Conservation (phyloP, 2,113 vertebrate species). For the Neotoma lepida region DNA sequence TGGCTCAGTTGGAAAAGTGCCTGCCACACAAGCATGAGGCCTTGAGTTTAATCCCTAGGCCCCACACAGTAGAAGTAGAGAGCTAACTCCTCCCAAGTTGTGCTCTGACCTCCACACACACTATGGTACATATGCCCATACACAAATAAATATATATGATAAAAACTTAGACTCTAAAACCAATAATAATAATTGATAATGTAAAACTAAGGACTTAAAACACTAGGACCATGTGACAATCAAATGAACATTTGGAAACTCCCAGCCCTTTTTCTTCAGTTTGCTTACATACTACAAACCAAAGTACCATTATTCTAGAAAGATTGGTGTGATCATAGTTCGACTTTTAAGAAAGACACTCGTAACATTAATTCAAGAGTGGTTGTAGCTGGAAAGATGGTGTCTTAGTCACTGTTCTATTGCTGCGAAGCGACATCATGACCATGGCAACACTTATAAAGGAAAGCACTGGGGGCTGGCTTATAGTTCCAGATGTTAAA, state of each 20-base stretch:
- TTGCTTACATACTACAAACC: constrained; percentile 11
- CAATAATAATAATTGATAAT: neutral
- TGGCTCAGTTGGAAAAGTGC: neutral
- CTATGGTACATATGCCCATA: neutral
- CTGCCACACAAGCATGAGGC: neutral
- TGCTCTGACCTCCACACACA: neutral
- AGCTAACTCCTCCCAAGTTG: neutral
- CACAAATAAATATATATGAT: neutral
- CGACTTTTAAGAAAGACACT: neutral
- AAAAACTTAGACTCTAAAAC: neutral
- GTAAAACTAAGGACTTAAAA: neutral
- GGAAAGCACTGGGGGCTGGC: neutral
- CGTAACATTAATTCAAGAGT: neutral
- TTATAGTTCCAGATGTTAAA: neutral
- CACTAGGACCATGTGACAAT: neutral
- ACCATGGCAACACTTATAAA: neutral
- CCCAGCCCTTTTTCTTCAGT: neutral
- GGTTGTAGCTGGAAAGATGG: neutral
- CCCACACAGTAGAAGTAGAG: neutral
- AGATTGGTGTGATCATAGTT: constrained; percentile 27
- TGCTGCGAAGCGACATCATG: neutral
- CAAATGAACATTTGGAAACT: constrained; percentile 3
- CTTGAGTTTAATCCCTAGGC: neutral
- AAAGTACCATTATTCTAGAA: constrained; percentile 28
- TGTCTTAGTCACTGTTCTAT: neutral